Evolutionary conservation across 2,797 vertebrate genomes (phyloP).

Genomic region (Helarctos malayanus): DNA sequence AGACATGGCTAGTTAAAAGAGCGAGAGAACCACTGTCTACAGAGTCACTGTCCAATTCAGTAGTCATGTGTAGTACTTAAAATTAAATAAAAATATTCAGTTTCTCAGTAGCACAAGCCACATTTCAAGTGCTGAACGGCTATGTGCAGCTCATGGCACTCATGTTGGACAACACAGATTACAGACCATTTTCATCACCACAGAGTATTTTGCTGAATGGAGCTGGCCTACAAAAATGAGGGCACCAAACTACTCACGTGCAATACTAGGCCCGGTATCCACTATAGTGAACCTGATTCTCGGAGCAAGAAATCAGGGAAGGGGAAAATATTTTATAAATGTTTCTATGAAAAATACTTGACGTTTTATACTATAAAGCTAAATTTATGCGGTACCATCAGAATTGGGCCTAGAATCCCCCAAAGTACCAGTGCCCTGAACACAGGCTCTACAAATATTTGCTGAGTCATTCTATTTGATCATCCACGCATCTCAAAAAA

Average conservation of each 20-base stretch:
- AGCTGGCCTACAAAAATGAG: neutral
- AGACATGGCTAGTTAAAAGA: neutral
- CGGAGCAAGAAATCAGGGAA: neutral
- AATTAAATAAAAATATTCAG: constrained; percentile 21
- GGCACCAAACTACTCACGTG: neutral
- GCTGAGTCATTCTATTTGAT: constrained; percentile 39
- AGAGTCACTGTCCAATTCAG: neutral
- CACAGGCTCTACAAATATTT: constrained; percentile 11
- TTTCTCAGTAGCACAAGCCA: neutral
- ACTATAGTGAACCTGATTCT: neutral
- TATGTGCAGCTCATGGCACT: neutral
- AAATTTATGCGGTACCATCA: neutral
- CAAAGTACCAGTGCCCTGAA: neutral
- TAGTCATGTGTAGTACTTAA: neutral
- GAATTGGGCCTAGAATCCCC: neutral
- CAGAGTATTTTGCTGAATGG: neutral
- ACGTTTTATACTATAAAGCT: neutral
- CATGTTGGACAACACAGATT: neutral
- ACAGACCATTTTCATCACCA: neutral
- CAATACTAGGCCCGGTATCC: neutral
- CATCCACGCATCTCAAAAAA: constrained; percentile 37
- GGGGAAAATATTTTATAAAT: constrained; percentile 21
- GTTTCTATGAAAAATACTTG: constrained; percentile 8
- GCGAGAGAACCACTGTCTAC: neutral
- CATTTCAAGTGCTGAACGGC: neutral